Conservation (phyloP, 2,888 invertebrate genomes). For the Caenorhabditis japonica region DNA sequence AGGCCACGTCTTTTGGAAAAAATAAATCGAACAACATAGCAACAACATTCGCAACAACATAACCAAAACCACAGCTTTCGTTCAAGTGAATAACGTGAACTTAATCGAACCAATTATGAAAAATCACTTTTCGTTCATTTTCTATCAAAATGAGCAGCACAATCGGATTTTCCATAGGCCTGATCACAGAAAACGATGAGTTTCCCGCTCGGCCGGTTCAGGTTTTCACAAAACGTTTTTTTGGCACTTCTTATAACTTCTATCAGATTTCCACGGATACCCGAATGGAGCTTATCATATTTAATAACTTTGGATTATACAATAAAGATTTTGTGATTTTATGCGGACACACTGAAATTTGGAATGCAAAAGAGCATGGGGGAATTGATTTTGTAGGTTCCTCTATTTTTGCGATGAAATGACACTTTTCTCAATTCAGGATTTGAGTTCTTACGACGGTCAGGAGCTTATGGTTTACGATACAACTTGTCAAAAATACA, state of each 20-base stretch:
- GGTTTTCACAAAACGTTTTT: conserved; percentile 2
- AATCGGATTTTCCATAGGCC: conserved; percentile 4
- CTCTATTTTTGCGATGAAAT: neutral
- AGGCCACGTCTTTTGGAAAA: too few relatives aligned
- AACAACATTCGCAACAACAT: too few relatives aligned
- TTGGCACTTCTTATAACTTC: neutral
- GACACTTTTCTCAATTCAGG: neutral
- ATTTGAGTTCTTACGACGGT: conserved; percentile 6
- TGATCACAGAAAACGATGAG: conserved; percentile 21
- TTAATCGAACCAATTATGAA: conserved; percentile 1
- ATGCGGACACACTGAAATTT: conserved; percentile 31
- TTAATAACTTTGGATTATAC: conserved; percentile 13
- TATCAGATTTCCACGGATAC: conserved; percentile 3
- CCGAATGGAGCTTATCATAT: conserved; percentile 24
- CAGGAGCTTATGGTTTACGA: conserved; percentile 23
- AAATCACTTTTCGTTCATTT: neutral
- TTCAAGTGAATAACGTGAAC: too few relatives aligned
- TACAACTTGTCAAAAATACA: conserved; percentile 10
- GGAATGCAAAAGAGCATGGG: conserved; percentile 15
- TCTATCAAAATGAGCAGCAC: neutral
- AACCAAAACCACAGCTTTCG: too few relatives aligned
- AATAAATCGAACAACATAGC: too few relatives aligned
- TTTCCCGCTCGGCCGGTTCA: conserved; percentile 1
- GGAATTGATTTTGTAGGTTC: conserved; percentile 8
- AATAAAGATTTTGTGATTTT: conserved; percentile 19